Conservation (phyloP, 2,888 invertebrate species). For the Nomada flava region DNA sequence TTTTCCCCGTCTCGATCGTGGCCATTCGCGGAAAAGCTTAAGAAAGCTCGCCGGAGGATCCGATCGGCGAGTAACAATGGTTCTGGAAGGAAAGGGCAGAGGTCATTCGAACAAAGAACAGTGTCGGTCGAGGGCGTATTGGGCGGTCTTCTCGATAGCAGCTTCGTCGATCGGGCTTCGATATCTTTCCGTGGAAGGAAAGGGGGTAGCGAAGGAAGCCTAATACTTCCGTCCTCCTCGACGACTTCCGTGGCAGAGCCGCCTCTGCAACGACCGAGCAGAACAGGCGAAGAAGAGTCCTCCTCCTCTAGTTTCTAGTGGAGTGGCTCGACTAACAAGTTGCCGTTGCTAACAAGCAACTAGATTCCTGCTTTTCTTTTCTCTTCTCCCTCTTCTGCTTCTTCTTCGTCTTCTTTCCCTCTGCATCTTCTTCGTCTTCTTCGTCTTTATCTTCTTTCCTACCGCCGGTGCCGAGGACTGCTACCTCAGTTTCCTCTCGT, state of each 20-base stretch:
- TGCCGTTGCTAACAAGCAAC: conserved; percentile 67
- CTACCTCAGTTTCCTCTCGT: conserved; percentile 15
- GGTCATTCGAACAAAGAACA: conserved; percentile 52
- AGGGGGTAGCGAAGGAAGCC: conserved; percentile 36
- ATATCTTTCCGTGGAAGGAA: conserved; percentile 13
- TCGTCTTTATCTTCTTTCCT: neutral
- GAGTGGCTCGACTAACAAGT: conserved; percentile 70
- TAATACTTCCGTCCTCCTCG: conserved; percentile 41
- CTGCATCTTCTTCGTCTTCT: neutral
- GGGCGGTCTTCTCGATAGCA: conserved; percentile 7
- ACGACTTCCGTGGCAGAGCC: conserved; percentile 39
- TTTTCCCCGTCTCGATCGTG: conserved; percentile 19
- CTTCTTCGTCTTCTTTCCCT: neutral
- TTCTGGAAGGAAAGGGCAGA: conserved; percentile 16
- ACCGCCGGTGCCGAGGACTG: neutral
- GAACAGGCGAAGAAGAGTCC: conserved; percentile 64
- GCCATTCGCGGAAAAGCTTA: conserved; percentile 11
- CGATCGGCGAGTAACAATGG: conserved; percentile 46
- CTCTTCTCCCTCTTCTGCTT: conserved; percentile 6
- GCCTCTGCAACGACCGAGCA: conserved; percentile 41
- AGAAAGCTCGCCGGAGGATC: conserved; percentile 43
- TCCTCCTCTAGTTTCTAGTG: conserved; percentile 62
- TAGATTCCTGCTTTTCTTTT: conserved; percentile 20
- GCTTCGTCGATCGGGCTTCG: conserved; percentile 3
- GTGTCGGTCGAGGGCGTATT: conserved; percentile 17